Percentiles rank a stretch among this genome's conserved stretches.
Evolutionary conservation across 1,140 invertebrate species (phyloP).

Genomic region (Drosophila mauritiana): DNA sequence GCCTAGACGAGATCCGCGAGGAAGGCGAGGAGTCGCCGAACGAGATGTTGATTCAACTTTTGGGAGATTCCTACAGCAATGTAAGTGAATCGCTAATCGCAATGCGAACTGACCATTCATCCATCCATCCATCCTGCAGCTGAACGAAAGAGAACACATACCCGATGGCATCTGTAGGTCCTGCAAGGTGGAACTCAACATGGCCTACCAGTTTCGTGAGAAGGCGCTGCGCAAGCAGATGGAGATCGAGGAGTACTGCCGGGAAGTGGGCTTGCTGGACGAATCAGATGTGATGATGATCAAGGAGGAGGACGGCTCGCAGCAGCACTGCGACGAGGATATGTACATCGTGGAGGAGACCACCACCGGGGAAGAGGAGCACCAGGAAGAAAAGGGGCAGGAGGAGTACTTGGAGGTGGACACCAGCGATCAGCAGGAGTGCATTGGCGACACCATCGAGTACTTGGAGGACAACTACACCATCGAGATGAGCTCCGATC

Average conservation of each 20-base stretch:
- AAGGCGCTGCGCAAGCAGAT: constrained; percentile 67
- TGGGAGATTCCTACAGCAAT: constrained; percentile 68
- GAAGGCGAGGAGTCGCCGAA: constrained; percentile 79
- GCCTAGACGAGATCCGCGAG: constrained; percentile 67
- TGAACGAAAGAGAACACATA: constrained; percentile 62
- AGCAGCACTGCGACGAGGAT: constrained; percentile 52
- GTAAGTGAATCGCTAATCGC: constrained; percentile 18
- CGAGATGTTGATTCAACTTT: constrained; percentile 73
- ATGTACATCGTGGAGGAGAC: constrained; percentile 59
- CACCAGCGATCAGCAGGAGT: constrained; percentile 48
- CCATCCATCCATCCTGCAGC: constrained; percentile 4
- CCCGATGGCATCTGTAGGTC: constrained; percentile 73
- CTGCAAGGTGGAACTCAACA: constrained; percentile 75
- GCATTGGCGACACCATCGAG: constrained; percentile 65
- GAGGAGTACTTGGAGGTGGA: constrained; percentile 54
- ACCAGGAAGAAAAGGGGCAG: neutral
- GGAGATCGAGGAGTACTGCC: constrained; percentile 58
- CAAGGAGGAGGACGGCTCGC: constrained; percentile 55
- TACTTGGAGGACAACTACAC: constrained; percentile 70
- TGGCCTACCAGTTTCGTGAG: constrained; percentile 78
- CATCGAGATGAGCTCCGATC: constrained; percentile 59
- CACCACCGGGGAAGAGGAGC: neutral
- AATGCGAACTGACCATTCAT: neutral
- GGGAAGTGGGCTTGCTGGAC: constrained; percentile 57
- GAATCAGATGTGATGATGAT: constrained; percentile 55